phyloP scores from a whole-genome alignment of 2,113 vertebrate genomes.

The human region GRCh38 chr19:1166001-1166500 shows the following conservation, averaged over 20 bases:
- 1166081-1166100: too few relatives aligned
- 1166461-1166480: background rate
- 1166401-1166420: rapidly evolving
- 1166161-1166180: too few relatives aligned
- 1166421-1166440: rapidly evolving
- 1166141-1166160: too few relatives aligned
- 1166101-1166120: too few relatives aligned
- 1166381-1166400: too few relatives aligned
- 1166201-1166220: too few relatives aligned
- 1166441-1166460: rapidly evolving
- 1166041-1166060: background rate
- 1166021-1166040: background rate
- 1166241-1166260: background rate
- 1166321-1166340: rapidly evolving
- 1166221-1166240: background rate
- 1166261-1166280: rapidly evolving
- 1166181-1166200: too few relatives aligned
- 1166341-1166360: rapidly evolving
- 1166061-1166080: too few relatives aligned
- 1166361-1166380: too few relatives aligned
- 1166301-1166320: background rate
- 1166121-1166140: background rate
- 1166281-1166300: background rate
- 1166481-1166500: background rate
- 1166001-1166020: too few relatives aligned